A percentile compares a stretch with the other conserved stretches of the same genome.
These are phyloP conservation scores for Selene dorsalis DNA, from an alignment of 2,797 vertebrate genomes.

Conservation along the genomic window DNA sequence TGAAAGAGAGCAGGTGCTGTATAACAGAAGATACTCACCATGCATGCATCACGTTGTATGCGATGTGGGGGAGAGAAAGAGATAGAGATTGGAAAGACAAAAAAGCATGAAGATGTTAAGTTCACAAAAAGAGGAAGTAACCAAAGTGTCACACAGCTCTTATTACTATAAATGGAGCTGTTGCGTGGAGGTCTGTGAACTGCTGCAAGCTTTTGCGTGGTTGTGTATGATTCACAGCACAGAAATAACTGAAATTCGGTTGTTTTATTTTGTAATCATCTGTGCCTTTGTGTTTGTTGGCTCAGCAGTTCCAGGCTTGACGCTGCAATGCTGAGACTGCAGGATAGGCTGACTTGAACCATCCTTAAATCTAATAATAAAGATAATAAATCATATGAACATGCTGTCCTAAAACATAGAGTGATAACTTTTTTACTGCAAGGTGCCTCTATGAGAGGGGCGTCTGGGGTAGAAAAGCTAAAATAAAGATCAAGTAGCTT, in stretches of 20 bases:
- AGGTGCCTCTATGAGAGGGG: slow-evolving; percentile 24
- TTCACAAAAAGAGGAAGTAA: slow-evolving; percentile 43
- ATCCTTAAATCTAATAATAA: slow-evolving; percentile 63
- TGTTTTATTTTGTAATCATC: slow-evolving; percentile 27
- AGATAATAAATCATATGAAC: slow-evolving; percentile 63
- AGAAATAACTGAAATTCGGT: slow-evolving; percentile 21
- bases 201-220: neutral
- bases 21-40: slow-evolving; percentile 64
- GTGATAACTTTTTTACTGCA: slow-evolving; percentile 51
- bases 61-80: slow-evolving; percentile 16
- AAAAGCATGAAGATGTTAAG: slow-evolving; percentile 5
- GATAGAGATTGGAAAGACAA: slow-evolving; percentile 12
- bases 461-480: slow-evolving; percentile 13
- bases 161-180: neutral
- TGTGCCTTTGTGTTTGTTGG: slow-evolving; percentile 22
- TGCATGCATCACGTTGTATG: slow-evolving; percentile 31
- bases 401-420: slow-evolving; percentile 63
- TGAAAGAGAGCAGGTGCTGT: neutral
- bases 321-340: slow-evolving; percentile 35
- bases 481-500: slow-evolving; percentile 52
- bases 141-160: neutral
- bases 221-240: slow-evolving; percentile 16
- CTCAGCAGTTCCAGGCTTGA: slow-evolving; percentile 47
- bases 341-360: slow-evolving; percentile 28
- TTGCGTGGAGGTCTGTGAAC: neutral